Evolutionary conservation across 64 coral and sea anemone genomes (phyloP), one percentile per base, ranked within the genome.

Genomic region (Cladopsammia gracilis): DNA sequence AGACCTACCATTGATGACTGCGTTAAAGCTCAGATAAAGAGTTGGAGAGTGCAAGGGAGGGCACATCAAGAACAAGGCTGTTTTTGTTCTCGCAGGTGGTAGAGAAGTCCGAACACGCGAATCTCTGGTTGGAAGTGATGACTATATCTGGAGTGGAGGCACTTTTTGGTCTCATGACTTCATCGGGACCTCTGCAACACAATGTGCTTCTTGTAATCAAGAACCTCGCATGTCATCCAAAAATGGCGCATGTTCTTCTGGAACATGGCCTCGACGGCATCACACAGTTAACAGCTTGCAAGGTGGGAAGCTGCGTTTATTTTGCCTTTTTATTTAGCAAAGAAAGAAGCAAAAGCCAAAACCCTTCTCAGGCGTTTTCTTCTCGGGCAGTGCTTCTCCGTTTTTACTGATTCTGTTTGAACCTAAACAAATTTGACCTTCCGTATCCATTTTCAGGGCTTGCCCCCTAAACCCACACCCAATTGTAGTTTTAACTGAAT

Each of bases 111-210:
- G 95, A 94, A 20, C 62, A 79, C 42, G 56, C 81, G 3, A n/a
- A 49, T 61, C 71, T 94, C 18, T 97, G 95, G 92, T 56, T 94
- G 67, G 91, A 97, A 62, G 58, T 50, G 13, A 97, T 97, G 95
- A 68, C 72, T 25, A 80, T 82, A 23, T 94, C 95, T 23, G 95
- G 95, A 70, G 77, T 92, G 44, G 92, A 94, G 18, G 88, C 81
- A 3, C 88, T 97, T 3, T 57, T 90, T 16, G 87, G 52, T 24
- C 45, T 90, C 53, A 52, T 97, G 26, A 46, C 44, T 2, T 14
- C 54, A 58, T 49, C 87, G 5, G 74, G 51, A 9, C 11, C 24
- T 18, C 45, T 97, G 25, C 87, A 51, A 57, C 14, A 47, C 15
- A 79, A 75, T 9, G 87, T 61, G 13, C 76, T 97, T 7, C 26